phyloP scores from a whole-genome alignment of 2,888 invertebrate genomes.

The Julus scanicus region DNA sequence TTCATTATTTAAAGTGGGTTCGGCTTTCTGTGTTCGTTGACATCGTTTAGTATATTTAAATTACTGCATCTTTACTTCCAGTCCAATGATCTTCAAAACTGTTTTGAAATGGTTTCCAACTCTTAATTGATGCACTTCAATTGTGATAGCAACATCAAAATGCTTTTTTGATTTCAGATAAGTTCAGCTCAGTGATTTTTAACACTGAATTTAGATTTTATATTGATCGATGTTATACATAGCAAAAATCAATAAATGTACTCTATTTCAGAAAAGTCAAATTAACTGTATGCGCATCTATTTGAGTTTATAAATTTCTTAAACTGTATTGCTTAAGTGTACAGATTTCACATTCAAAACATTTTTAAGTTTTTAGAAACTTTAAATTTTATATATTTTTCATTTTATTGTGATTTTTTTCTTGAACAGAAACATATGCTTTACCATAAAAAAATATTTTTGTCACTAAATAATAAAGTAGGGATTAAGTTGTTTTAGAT shows the following conservation, averaged over 20 bases:
- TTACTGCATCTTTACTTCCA: neutral
- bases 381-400: no score
- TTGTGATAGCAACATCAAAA: neutral
- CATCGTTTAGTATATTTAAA: neutral
- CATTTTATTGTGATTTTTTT: no score
- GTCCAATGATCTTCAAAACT: neutral
- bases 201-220: neutral
- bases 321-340: no score
- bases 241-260: neutral
- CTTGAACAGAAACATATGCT: no score
- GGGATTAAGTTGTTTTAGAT: no score
- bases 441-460: no score
- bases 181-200: neutral
- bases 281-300: no score
- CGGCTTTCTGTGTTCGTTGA: neutral
- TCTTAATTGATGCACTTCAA: slow-evolving; percentile 25
- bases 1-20: neutral
- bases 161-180: neutral
- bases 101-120: slow-evolving; percentile 14
- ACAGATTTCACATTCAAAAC: no score
- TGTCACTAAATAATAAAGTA: no score
- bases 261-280: no score
- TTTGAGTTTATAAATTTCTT: no score
- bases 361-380: no score
- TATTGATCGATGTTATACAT: neutral